phyloP scores from a whole-genome alignment of 2,888 invertebrate genomes.

The Tholera decimalis region DNA sequence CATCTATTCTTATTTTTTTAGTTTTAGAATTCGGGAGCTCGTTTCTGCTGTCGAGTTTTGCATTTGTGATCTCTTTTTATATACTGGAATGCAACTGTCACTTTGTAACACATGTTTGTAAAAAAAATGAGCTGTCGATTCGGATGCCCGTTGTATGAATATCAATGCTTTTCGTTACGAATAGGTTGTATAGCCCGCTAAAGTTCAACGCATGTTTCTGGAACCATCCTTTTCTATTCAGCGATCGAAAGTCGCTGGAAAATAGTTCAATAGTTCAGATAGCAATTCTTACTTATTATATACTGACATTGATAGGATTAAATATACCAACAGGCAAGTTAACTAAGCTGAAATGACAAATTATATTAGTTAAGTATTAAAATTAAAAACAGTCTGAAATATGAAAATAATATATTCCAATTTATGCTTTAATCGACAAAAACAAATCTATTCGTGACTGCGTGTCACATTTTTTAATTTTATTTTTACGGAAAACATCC shows the following conservation, averaged over 20 bases:
- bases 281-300: neutral
- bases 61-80: slow-evolving; percentile 37
- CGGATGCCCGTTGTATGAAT: slow-evolving; percentile 23
- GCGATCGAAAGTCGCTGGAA: neutral
- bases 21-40: slow-evolving; percentile 14
- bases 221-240: neutral
- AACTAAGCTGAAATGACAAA: neutral
- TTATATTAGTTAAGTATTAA: slow-evolving; percentile 1
- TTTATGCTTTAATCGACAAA: neutral
- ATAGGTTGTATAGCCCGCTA: slow-evolving; percentile 10
- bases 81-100: slow-evolving; percentile 28
- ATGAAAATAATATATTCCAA: neutral
- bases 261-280: neutral
- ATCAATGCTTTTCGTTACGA: slow-evolving; percentile 17
- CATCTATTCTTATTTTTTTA: slow-evolving; percentile 13
- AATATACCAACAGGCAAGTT: neutral
- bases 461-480: neutral
- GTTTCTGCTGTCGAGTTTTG: slow-evolving; percentile 29
- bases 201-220: neutral
- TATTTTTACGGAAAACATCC: neutral
- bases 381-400: too few species aligned
- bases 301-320: neutral
- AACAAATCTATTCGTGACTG: neutral
- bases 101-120: slow-evolving; percentile 40
- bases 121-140: slow-evolving; percentile 37